These are phyloP conservation scores for Mallateleia sp. DNA, from an alignment of 2,888 invertebrate species.

Conservation along the genomic window DNA sequence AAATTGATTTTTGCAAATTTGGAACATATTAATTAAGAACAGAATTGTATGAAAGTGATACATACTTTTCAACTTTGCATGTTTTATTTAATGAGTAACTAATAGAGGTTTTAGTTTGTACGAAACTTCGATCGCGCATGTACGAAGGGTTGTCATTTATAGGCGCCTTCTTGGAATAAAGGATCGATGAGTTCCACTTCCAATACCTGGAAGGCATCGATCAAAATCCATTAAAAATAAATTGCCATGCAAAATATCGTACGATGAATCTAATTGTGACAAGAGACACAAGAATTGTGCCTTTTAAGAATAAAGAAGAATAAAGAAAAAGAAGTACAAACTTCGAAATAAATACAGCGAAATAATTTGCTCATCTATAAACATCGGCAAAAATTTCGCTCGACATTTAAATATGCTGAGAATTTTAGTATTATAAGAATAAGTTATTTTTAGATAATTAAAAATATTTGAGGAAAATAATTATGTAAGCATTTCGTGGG, in stretches of 20 bases:
- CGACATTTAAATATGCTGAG: no score
- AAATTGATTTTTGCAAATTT: no score
- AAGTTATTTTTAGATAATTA: no score
- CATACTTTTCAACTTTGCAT: background rate
- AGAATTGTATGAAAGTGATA: background rate
- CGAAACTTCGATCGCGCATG: constrained; percentile 78
- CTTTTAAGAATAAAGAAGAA: constrained; percentile 12
- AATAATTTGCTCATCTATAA: no score
- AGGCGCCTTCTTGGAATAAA: constrained; percentile 80
- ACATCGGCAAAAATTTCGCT: no score
- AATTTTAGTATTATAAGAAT: no score
- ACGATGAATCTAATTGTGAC: constrained; percentile 28
- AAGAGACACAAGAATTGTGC: constrained; percentile 14
- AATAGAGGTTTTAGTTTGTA: constrained; percentile 32
- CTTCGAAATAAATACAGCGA: no score
- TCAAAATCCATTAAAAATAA: constrained; percentile 67
- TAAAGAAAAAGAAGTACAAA: constrained; percentile 20
- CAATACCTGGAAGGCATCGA: constrained; percentile 70
- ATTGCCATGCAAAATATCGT: constrained; percentile 60
- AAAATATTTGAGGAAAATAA: no score
- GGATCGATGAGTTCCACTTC: constrained; percentile 77
- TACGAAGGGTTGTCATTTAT: constrained; percentile 77
- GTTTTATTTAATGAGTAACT: constrained; percentile 22
- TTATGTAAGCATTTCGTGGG: constrained; percentile 6
- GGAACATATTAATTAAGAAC: background rate